Percentiles rank a stretch among this genome's conserved stretches.
phyloP scores from a whole-genome alignment of 30 jellyfish, hydroid and myxozoan species.

The Chrysaora quinquecirrha region DNA sequence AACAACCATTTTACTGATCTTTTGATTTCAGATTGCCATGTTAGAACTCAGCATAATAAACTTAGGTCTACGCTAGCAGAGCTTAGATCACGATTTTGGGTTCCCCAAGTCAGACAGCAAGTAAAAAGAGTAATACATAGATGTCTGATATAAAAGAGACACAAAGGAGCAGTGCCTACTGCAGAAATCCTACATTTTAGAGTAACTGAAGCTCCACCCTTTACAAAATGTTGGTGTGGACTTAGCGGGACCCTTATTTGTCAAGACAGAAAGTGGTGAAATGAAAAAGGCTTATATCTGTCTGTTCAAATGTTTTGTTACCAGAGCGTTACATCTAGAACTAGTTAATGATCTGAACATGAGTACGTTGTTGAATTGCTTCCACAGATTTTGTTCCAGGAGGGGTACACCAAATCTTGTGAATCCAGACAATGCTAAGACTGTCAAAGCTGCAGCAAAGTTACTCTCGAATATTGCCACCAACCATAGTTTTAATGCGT shows the following conservation, averaged over 20 bases:
- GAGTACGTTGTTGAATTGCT: conserved; percentile 1
- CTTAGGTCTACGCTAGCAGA: conserved; percentile 32
- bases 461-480: no score
- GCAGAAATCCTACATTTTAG: conserved; percentile 52
- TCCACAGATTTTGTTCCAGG: conserved; percentile 33
- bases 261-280: conserved; percentile 16
- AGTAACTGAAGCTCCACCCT: conserved; percentile 55
- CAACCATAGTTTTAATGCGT: no score
- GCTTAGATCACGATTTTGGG: background rate
- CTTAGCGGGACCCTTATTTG: conserved; percentile 55
- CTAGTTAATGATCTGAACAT: conserved; percentile 22
- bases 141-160: conserved; percentile 16
- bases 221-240: conserved; percentile 51
- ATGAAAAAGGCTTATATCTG: conserved; percentile 24
- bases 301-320: conserved; percentile 46
- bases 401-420: conserved; percentile 45
- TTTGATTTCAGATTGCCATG: no score
- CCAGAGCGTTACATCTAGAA: conserved; percentile 61
- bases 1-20: background rate
- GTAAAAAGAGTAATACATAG: conserved; percentile 6
- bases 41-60: background rate
- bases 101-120: no score
- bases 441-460: conserved; percentile 44
- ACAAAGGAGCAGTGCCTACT: conserved; percentile 11
- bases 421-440: conserved; percentile 57